Conservation (phyloP, 2,888 invertebrate species). For the Drosophila gaucha region DNA sequence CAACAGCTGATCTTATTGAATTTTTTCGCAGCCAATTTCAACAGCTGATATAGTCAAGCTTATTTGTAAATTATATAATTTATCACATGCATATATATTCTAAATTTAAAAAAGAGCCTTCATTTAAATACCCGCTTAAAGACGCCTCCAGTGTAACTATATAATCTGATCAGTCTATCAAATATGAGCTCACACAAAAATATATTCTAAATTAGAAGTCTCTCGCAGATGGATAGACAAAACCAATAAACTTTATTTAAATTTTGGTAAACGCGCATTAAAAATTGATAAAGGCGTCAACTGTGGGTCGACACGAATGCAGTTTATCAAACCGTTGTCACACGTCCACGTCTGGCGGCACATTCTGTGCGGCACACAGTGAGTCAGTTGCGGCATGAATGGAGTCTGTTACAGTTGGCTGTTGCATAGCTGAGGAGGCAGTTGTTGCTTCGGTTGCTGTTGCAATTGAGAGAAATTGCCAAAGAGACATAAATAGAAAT, state of each 20-base stretch:
- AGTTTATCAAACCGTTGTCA: conserved; percentile 68
- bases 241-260: neutral
- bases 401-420: conserved; percentile 9
- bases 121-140: too few relatives aligned
- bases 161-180: too few relatives aligned
- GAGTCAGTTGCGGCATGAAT: conserved; percentile 13
- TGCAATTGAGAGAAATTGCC: conserved; percentile 65
- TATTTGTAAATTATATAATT: too few relatives aligned
- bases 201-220: neutral
- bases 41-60: too few relatives aligned
- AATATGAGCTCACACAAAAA: neutral
- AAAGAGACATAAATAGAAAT: conserved; percentile 75
- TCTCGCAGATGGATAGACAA: neutral
- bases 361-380: conserved; percentile 17
- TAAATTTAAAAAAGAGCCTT: too few relatives aligned
- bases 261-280: neutral
- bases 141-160: too few relatives aligned
- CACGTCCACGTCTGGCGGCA: conserved; percentile 27
- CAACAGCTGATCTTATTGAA: too few relatives aligned
- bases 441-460: conserved; percentile 8
- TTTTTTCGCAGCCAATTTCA: too few relatives aligned
- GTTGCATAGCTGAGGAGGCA: conserved; percentile 33
- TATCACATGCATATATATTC: too few relatives aligned
- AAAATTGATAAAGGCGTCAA: conserved; percentile 70
- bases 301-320: conserved; percentile 63